Percentiles rank a stretch among this genome's conserved stretches.
Conservation (phyloP, 2,888 invertebrate genomes). For the Conops quadrifasciatus region DNA sequence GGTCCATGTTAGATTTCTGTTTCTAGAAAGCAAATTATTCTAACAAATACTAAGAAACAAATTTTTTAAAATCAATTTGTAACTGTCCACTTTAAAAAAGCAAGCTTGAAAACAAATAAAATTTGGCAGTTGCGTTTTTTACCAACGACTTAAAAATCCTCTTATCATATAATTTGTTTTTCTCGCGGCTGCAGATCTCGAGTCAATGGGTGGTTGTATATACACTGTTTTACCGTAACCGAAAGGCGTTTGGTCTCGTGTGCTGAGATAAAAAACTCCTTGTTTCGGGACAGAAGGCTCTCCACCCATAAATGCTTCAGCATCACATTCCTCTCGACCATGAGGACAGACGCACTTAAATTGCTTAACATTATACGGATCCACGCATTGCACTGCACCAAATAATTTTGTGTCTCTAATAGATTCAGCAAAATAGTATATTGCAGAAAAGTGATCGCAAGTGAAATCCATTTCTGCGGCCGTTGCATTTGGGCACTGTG, state of each 20-base stretch:
- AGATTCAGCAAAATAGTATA: conserved; percentile 60
- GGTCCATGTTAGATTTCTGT: too few relatives aligned
- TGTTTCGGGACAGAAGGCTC: conserved; percentile 56
- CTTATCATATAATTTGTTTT: conserved; percentile 23
- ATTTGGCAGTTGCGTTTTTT: neutral
- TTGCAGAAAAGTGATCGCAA: conserved; percentile 56
- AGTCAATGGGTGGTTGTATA: conserved; percentile 44
- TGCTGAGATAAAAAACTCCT: conserved; percentile 58
- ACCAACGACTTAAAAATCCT: conserved; percentile 28
- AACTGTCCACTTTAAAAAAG: neutral
- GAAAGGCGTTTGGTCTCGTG: conserved; percentile 47
- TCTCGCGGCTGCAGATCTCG: conserved; percentile 3
- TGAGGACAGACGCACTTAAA: conserved; percentile 48
- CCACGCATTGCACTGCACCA: conserved; percentile 51
- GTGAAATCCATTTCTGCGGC: conserved; percentile 56
- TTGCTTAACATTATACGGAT: conserved; percentile 39
- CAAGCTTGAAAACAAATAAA: neutral
- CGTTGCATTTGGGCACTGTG: conserved; percentile 61
- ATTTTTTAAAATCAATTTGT: neutral
- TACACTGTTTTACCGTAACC: conserved; percentile 52
- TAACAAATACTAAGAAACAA: neutral
- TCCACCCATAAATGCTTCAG: conserved; percentile 57
- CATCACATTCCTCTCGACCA: conserved; percentile 43
- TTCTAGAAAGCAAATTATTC: neutral
- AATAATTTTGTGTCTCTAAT: conserved; percentile 52